These are phyloP conservation scores for Campoplex nolae DNA, from an alignment of 2,888 invertebrate genomes.

Conservation along the genomic window DNA sequence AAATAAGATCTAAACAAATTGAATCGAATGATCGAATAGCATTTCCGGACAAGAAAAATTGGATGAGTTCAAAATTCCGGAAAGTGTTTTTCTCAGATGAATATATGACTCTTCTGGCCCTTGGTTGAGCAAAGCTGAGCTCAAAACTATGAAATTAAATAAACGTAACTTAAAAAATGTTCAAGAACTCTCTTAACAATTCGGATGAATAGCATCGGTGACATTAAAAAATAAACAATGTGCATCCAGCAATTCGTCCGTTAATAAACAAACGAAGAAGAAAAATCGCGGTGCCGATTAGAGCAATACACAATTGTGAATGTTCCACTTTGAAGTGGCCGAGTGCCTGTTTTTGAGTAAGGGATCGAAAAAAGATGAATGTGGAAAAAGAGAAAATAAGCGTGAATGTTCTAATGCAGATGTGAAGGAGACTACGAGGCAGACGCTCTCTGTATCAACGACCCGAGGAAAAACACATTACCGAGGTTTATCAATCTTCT, in stretches of 20 bases:
- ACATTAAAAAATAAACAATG: neutral
- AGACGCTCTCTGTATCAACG: slow-evolving; percentile 9
- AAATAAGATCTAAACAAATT: no score
- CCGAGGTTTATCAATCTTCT: slow-evolving; percentile 52
- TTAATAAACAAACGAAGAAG: neutral
- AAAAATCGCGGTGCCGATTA: neutral
- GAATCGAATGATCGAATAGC: no score
- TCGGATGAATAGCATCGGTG: neutral
- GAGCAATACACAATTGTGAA: neutral
- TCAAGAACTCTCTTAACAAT: neutral
- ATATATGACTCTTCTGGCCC: neutral
- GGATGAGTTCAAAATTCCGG: neutral
- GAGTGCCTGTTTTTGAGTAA: neutral
- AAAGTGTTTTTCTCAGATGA: neutral
- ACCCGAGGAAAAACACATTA: slow-evolving; percentile 5
- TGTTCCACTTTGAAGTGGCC: slow-evolving; percentile 18
- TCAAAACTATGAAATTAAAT: no score
- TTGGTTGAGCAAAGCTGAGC: no score
- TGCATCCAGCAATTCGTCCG: neutral
- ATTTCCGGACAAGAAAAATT: neutral
- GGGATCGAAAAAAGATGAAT: neutral
- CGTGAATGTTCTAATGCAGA: slow-evolving; percentile 22
- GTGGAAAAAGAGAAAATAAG: slow-evolving; percentile 22
- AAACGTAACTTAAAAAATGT: no score
- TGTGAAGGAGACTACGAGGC: slow-evolving; percentile 25